Base-by-base conservation (phyloP, 2,113 vertebrate species). In the Holacanthus passer region DNA sequence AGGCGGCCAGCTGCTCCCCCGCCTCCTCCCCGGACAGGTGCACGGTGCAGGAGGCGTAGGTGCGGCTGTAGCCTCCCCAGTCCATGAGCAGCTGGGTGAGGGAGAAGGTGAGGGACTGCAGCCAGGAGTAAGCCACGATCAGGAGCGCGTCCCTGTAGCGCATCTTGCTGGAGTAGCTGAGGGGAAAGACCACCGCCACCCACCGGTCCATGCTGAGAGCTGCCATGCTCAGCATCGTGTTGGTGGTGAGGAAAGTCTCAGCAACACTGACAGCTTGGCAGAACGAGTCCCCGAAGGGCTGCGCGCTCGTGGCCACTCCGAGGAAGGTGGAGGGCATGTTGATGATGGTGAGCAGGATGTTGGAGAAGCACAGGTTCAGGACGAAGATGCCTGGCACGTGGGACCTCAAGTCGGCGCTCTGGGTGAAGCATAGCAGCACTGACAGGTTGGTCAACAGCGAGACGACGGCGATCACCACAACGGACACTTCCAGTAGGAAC, bases 141-240 rank as follows among this genome's bases (percentile, higher is more conserved):
- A 95, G 81, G 32, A 91, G 73, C 0, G 96, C 94, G 27, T 96
- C 93, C 76, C 94, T 93, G 83, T 91, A 92, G 80, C 95, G 91
- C 96, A 97, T 96, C 91, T 95, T 96, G 88, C 93, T 94, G 87
- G 92, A 93, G 65, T 96, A 96, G 77, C 94, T 95, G 22, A 96
- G 85, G 7, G 95, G 96, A 73, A 96, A 97, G 52, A 96, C 94
- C 84, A 96, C 94, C 0, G 95, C 95, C 45, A 96, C 88, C 96
- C 96, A 96, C 84, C 94, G 92, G 93, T 96, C 95, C 67, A 96
- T 93, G 89, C 96, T 95, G 47, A 96, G 95, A 0, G 95, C 95
- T 58, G 94, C 96, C 96, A 96, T 96, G 91, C 93, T 96, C 86
- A 96, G 73, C 95, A 95, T 96, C 0, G 92, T 84, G 71, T 95